phyloP scores from a whole-genome alignment of 2,888 invertebrate genomes.

The Hybos culiciformis region DNA sequence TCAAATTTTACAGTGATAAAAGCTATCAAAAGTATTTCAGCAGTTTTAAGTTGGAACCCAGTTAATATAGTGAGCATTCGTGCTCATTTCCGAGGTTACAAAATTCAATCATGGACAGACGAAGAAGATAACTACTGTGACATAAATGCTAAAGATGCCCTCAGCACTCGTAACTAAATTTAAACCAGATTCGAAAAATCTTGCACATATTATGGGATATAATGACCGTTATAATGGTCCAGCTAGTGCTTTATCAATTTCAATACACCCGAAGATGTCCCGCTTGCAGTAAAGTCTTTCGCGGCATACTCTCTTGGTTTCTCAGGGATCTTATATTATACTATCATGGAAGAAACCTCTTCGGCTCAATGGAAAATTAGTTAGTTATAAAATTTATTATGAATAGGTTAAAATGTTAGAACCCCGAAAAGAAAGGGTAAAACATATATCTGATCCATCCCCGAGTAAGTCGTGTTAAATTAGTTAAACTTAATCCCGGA shows the following conservation, averaged over 20 bases:
- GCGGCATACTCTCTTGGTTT: conserved; percentile 79
- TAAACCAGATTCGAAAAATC: conserved; percentile 74
- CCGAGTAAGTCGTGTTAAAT: conserved; percentile 60
- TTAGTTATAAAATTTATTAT: conserved; percentile 87
- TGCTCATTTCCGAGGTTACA: conserved; percentile 92
- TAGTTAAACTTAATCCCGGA: conserved; percentile 69
- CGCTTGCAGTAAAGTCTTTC: conserved; percentile 72
- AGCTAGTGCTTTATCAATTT: conserved; percentile 70
- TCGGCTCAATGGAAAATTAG: conserved; percentile 78
- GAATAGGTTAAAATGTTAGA: conserved; percentile 53
- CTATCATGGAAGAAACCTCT: conserved; percentile 87
- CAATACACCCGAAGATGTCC: conserved; percentile 81
- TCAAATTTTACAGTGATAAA: conserved; percentile 65
- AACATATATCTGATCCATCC: conserved; percentile 69
- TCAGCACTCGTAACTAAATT: conserved; percentile 68
- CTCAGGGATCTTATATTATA: conserved; percentile 71
- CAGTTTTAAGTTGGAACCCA: conserved; percentile 77
- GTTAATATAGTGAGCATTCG: conserved; percentile 67
- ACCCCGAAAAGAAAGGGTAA: conserved; percentile 54
- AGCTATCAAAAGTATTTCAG: conserved; percentile 68
- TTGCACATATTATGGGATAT: conserved; percentile 75
- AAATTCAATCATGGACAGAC: conserved; percentile 91
- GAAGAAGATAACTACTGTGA: conserved; percentile 58
- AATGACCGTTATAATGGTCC: conserved; percentile 89
- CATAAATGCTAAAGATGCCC: conserved; percentile 56